Conservation (phyloP, 2,113 vertebrate species). For the Nycticryphes semicollaris region DNA sequence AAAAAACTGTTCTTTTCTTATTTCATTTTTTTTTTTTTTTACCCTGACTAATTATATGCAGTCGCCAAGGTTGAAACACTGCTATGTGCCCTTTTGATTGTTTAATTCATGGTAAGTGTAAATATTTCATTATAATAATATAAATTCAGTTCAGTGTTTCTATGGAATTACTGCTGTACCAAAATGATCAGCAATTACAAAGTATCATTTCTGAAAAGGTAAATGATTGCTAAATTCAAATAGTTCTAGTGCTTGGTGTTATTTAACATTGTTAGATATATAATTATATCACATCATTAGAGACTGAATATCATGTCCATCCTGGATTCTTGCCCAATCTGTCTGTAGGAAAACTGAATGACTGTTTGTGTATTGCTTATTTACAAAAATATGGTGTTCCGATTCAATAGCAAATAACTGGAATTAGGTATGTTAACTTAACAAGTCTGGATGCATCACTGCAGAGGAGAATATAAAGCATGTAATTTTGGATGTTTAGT, state of each 20-base stretch:
- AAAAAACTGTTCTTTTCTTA: not conserved
- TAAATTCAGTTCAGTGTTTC: not conserved
- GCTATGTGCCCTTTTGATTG: not conserved
- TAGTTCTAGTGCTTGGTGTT: not conserved
- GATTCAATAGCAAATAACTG: not conserved
- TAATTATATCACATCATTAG: not conserved
- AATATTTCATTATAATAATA: not conserved
- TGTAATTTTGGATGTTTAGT: not conserved
- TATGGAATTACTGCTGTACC: not conserved
- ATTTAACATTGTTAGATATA: not conserved
- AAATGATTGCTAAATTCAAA: not conserved
- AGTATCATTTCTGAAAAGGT: not conserved
- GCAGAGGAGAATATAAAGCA: not conserved
- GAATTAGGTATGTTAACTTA: not conserved
- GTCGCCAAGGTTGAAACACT: not conserved
- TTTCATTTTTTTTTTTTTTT: fast-evolving
- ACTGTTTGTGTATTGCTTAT: not conserved
- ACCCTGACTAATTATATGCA: not conserved
- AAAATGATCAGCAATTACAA: not conserved
- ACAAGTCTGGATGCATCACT: not conserved
- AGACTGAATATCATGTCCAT: not conserved
- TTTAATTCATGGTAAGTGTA: not conserved
- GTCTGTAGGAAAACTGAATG: not conserved
- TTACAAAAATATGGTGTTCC: not conserved
- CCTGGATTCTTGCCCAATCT: not conserved